Base-by-base conservation (phyloP, 2,888 invertebrate genomes). In the Heterodera filipjevi region DNA sequence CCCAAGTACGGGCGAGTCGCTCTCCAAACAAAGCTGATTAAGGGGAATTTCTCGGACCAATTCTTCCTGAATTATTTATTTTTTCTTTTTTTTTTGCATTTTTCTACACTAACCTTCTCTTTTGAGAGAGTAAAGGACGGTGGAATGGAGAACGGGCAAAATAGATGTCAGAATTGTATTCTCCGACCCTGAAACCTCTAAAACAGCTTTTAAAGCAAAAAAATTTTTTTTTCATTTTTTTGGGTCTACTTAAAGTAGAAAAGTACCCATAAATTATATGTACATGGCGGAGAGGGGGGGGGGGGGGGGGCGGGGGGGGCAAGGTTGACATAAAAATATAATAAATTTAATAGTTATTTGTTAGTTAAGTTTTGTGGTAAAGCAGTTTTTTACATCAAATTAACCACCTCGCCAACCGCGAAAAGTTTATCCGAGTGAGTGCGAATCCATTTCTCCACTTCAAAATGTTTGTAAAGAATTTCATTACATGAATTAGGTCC, bases 1-100 rank as follows among this genome's bases (percentile, higher is more conserved):
- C 16, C 90, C 90, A 3, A 91, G 85, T 10, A 90, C 91, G 3
- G 91, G 91, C 0, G 90, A 90, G 80, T 91, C 91, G 8, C 90
- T 91, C 83, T 91, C 91, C 44, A 91, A 82, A n/a, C 91, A 81
- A 3, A 91, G 83, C 59, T 88, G 87, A 10, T 89, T 89, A 1
- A 90, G 75, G 2, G 91, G 91, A 27, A 91, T 79, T 2, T 84
- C 82, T 73, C 87, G 82, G 49, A 91, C 88, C 44, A 91, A 84
- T 79, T 88, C 87, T 77, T 87, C 75, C 75, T 75, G n/a, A 49
- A 49, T n/a, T n/a, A n/a, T n/a, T n/a, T n/a, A 49, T 14, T 49
- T 19, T 49, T 22, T 19, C 32, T 30, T 16, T 71, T 70, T 22
- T 19, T 19, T 22, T 35, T 19, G 3, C 5, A 5, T 12, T 16